Evolutionary conservation across 1,140 invertebrate genomes (phyloP).

Genomic region (Onthophagus taurus): DNA sequence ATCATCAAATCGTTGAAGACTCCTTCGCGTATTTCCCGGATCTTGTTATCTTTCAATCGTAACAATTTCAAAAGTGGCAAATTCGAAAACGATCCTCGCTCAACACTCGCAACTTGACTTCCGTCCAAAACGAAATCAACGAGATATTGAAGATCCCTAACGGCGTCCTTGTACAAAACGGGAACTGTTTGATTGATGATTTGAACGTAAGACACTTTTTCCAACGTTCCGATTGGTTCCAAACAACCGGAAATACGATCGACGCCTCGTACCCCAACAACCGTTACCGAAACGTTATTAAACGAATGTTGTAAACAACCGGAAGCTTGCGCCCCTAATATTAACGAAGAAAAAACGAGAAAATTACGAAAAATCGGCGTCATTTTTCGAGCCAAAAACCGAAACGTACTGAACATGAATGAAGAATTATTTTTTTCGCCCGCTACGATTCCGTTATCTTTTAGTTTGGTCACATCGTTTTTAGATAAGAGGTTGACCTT

Average conservation of each 20-base stretch:
- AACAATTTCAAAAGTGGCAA: slow-evolving; percentile 26
- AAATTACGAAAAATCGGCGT: no score
- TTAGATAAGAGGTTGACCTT: no score
- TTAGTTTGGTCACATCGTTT: no score
- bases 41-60: slow-evolving; percentile 26
- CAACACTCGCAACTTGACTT: slow-evolving; percentile 25
- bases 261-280: slow-evolving; percentile 26
- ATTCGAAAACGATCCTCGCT: slow-evolving; percentile 29
- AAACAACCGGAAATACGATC: slow-evolving; percentile 31
- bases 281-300: slow-evolving; percentile 25
- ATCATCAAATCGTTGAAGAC: slow-evolving; percentile 30
- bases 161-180: slow-evolving; percentile 26
- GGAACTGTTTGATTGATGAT: slow-evolving; percentile 30
- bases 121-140: slow-evolving; percentile 29
- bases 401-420: no score
- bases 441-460: no score
- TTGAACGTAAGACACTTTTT: slow-evolving; percentile 28
- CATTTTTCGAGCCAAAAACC: no score
- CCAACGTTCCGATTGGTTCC: slow-evolving; percentile 23
- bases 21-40: slow-evolving; percentile 25
- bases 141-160: slow-evolving; percentile 27
- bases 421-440: no score
- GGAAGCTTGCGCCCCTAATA: no score
- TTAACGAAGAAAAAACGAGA: no score
- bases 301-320: slow-evolving; percentile 19